Evolutionary conservation across 2,888 invertebrate species (phyloP).

Genomic region (Brenthis hecate): DNA sequence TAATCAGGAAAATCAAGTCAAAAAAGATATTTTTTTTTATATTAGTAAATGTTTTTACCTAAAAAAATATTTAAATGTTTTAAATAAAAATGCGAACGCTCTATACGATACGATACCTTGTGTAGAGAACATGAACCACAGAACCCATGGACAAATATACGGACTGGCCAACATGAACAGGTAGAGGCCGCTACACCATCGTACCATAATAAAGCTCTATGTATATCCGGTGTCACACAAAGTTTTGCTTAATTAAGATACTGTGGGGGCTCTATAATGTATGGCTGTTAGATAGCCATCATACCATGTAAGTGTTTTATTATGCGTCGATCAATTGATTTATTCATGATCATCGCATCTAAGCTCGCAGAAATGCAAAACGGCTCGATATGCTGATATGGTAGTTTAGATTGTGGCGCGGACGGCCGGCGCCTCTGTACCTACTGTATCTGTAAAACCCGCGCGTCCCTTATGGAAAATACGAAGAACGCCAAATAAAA

Average conservation of each 20-base stretch:
- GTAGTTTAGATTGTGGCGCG: constrained; percentile 42
- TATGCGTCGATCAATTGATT: constrained; percentile 51
- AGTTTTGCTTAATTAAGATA: constrained; percentile 7
- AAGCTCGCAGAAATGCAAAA: constrained; percentile 50
- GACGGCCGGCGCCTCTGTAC: constrained; percentile 39
- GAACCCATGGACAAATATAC: too few relatives aligned
- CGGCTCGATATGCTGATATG: constrained; percentile 58
- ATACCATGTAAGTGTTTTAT: constrained; percentile 40
- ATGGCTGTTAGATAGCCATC: constrained; percentile 29
- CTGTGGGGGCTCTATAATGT: constrained; percentile 19
- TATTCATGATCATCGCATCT: constrained; percentile 58
- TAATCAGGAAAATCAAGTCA: too few relatives aligned
- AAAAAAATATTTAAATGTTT: too few relatives aligned
- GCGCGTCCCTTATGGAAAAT: constrained; percentile 54
- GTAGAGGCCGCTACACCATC: too few relatives aligned
- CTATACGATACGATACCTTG: too few relatives aligned
- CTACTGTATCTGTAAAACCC: constrained; percentile 48
- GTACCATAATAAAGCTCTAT: background rate
- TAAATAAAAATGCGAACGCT: too few relatives aligned
- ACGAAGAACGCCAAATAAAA: constrained; percentile 38
- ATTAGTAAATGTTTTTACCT: too few relatives aligned
- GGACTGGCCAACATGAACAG: too few relatives aligned
- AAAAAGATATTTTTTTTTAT: too few relatives aligned
- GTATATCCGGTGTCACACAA: background rate
- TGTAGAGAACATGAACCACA: too few relatives aligned